These are phyloP conservation scores for Turritopsis rubra DNA, from an alignment of 30 jellyfish, hydroid and myxozoan species.

Conservation along the genomic window DNA sequence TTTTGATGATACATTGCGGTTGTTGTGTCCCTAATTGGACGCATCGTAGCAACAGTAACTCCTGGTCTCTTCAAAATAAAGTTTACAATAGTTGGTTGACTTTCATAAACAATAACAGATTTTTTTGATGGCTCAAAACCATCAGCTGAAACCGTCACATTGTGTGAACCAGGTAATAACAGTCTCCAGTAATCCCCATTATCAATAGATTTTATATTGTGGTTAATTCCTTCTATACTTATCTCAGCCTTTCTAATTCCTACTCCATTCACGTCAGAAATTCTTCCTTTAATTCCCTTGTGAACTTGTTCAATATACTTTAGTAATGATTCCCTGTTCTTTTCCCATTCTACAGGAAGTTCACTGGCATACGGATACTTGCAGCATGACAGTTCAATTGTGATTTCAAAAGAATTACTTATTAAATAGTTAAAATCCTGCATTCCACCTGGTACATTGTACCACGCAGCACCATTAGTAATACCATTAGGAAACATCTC, in stretches of 20 bases:
- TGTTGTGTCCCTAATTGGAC: constrained; percentile 32
- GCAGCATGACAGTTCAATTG: constrained; percentile 94
- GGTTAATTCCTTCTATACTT: constrained; percentile 61
- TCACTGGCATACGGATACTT: constrained; percentile 74
- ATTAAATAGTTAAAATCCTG: constrained; percentile 94
- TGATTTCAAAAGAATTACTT: constrained; percentile 90
- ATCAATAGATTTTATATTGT: constrained; percentile 47
- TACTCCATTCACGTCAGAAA: constrained; percentile 43
- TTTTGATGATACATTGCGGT: neutral
- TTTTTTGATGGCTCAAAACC: constrained; percentile 35
- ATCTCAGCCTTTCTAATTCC: constrained; percentile 63
- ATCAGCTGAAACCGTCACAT: constrained; percentile 46
- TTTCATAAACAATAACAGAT: constrained; percentile 36
- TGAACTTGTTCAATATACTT: constrained; percentile 86
- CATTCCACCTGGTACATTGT: constrained; percentile 99
- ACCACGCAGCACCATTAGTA: constrained; percentile 99
- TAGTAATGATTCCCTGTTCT: constrained; percentile 73
- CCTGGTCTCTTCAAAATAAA: constrained; percentile 36
- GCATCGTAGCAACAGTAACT: neutral
- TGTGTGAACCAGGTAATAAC: constrained; percentile 82
- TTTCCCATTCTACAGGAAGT: constrained; percentile 70
- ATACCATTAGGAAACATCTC: constrained; percentile 78
- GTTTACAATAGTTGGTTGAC: constrained; percentile 46
- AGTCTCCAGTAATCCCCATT: constrained; percentile 98
- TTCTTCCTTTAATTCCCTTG: constrained; percentile 82